Evolutionary conservation across 2,113 vertebrate genomes (phyloP), one percentile per base, ranked within the genome.

Genomic region (Romanogobio albipinnatus): DNA sequence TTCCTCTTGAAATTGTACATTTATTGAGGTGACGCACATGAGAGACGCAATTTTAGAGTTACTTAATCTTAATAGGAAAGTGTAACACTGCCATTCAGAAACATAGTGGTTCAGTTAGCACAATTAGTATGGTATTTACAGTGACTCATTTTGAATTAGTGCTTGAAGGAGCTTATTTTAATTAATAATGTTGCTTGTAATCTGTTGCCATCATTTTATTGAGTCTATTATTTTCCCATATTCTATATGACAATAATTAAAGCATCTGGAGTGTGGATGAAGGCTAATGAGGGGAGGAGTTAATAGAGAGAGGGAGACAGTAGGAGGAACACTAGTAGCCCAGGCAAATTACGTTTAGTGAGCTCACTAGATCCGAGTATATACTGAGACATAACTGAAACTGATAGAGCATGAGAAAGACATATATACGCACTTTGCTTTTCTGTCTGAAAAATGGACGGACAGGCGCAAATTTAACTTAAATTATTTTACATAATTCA

Each of bases 261-360:
- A 39, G 17, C 51, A 56, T 5, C 14, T 56, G 13, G 36, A 80
- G 14, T 17, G 24, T 8, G 62, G 3, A 64, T 49, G 45, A 64
- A 64, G n/a, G 61, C 7, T 75, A 51, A 76, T 53, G 74, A 76
- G 47, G 29, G 83, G 64, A 68, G 62, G 75, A 56, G 83, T 26
- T 68, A 3, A 36, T 43, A 9, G 8, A 13, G 62, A 58, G 33
- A 76, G 29, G 39, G 70, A 22, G 22, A 75, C 19, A 13, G 74
- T 13, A 26, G 59, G 83, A 68, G 73, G 83, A 66, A 66, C 47
- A 36, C 29, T 14, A 43, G 64, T 45, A 74, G 68, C 22, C 22
- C 29, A 10, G 10, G 33, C 36, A 74, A 74, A 76, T 62, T 22
- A 76, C 29, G 43, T 81, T 66, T 22, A 81, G 58, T 62, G 56